phyloP scores from a whole-genome alignment of 2,888 invertebrate genomes.

The Hylaea fasciaria region DNA sequence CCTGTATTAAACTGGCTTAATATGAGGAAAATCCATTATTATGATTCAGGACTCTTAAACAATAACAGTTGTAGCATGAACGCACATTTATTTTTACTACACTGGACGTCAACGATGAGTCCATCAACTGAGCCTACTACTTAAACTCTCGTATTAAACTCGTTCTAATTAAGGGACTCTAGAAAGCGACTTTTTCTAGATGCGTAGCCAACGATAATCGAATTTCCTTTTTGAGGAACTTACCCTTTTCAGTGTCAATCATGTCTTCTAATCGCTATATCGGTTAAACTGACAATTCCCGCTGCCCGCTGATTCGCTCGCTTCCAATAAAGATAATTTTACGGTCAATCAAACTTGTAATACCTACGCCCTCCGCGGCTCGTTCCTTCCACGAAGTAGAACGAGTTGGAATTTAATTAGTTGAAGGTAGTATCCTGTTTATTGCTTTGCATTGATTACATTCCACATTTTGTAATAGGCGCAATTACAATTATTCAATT shows the following conservation, averaged over 20 bases:
- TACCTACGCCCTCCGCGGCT: conserved; percentile 3
- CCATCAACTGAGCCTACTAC: no score
- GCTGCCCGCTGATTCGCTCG: conserved; percentile 1
- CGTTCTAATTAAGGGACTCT: no score
- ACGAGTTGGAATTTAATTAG: conserved; percentile 16
- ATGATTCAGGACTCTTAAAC: no score
- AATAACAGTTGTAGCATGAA: no score
- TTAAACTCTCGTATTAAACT: no score
- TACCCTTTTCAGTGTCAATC: neutral
- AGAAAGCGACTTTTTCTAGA: no score
- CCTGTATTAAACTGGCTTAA: no score
- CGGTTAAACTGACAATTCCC: conserved; percentile 17
- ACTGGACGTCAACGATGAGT: no score
- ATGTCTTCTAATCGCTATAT: neutral
- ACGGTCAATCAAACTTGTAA: conserved; percentile 28
- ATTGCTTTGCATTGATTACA: conserved; percentile 4
- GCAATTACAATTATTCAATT: neutral
- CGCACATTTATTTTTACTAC: no score
- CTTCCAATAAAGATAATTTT: conserved; percentile 17
- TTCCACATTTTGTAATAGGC: neutral
- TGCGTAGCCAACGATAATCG: neutral
- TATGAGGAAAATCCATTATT: no score
- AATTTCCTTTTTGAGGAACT: neutral
- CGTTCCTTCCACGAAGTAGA: conserved; percentile 22
- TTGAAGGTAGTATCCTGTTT: conserved; percentile 3